These are phyloP conservation scores for Aphaenogaster rudis DNA, from an alignment of 1,140 invertebrate species.

Conservation along the genomic window DNA sequence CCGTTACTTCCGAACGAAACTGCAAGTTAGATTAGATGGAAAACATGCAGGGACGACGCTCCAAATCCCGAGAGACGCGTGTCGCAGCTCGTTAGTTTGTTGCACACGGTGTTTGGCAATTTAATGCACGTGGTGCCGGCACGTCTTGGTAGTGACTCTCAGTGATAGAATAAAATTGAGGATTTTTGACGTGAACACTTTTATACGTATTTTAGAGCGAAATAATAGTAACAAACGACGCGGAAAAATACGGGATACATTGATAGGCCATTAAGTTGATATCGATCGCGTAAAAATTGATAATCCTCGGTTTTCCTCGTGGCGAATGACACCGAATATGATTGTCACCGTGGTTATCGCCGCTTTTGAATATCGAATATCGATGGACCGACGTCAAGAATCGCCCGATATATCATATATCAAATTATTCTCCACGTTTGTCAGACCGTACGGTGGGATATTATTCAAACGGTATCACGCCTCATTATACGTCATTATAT, in stretches of 20 bases:
- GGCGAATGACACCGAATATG: conserved; percentile 4
- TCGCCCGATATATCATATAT: conserved; percentile 25
- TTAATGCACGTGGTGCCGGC: background rate
- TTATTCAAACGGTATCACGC: conserved; percentile 7
- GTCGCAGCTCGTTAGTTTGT: conserved; percentile 3
- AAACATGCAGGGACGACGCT: background rate
- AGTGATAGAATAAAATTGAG: background rate
- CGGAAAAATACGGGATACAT: background rate
- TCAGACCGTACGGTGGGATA: background rate
- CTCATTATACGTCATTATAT: background rate
- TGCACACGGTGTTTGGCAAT: background rate
- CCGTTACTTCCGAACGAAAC: background rate
- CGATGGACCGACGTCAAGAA: background rate
- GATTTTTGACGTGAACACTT: background rate
- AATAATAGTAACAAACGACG: background rate
- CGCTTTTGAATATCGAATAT: conserved; percentile 36
- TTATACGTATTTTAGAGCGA: background rate
- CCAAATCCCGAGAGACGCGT: conserved; percentile 18
- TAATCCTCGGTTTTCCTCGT: conserved; percentile 8
- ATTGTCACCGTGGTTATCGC: conserved; percentile 25
- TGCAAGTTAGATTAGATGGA: conserved; percentile 45
- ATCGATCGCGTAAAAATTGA: background rate
- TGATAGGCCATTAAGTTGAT: background rate
- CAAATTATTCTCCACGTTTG: conserved; percentile 33
- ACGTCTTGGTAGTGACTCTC: background rate